Evolutionary conservation across 1,140 invertebrate species (phyloP).

Genomic region (Drosophila grimshawi): DNA sequence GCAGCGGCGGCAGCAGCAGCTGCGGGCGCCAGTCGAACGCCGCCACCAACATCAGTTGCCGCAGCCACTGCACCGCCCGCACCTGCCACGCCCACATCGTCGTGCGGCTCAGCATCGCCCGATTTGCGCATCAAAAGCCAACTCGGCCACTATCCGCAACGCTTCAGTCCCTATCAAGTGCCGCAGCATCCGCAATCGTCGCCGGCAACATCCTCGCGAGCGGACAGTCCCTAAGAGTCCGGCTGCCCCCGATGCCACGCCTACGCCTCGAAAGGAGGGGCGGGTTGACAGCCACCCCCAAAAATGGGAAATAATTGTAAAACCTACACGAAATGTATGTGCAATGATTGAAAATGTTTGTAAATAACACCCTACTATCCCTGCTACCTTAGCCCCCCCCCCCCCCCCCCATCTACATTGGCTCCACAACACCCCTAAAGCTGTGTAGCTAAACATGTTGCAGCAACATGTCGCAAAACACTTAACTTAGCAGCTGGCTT

Average conservation of each 20-base stretch:
- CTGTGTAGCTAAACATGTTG: slow-evolving; percentile 54
- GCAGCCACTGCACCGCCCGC: slow-evolving; percentile 50
- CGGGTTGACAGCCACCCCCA: neutral
- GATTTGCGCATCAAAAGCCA: slow-evolving; percentile 71
- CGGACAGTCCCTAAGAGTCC: slow-evolving; percentile 61
- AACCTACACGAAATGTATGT: slow-evolving; percentile 67
- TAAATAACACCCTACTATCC: slow-evolving; percentile 25
- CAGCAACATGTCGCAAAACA: slow-evolving; percentile 69
- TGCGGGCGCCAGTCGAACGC: slow-evolving; percentile 67
- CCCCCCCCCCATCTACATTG: no score
- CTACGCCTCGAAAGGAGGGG: no score
- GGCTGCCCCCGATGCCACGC: neutral
- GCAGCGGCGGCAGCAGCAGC: slow-evolving; percentile 69
- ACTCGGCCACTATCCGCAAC: slow-evolving; percentile 75
- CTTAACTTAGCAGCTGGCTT: slow-evolving; percentile 23
- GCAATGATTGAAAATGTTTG: slow-evolving; percentile 62
- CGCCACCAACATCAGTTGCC: slow-evolving; percentile 43
- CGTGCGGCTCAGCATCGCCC: slow-evolving; percentile 76
- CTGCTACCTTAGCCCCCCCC: neutral
- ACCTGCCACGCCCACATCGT: slow-evolving; percentile 72
- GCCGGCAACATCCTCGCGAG: slow-evolving; percentile 59
- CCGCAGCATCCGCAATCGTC: slow-evolving; percentile 71
- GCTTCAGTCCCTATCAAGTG: slow-evolving; percentile 84
- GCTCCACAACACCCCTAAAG: slow-evolving; percentile 30
- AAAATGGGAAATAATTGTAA: neutral